Evolutionary conservation across 2,797 vertebrate species (phyloP).

Genomic region (Lophotriccus pileatus): DNA sequence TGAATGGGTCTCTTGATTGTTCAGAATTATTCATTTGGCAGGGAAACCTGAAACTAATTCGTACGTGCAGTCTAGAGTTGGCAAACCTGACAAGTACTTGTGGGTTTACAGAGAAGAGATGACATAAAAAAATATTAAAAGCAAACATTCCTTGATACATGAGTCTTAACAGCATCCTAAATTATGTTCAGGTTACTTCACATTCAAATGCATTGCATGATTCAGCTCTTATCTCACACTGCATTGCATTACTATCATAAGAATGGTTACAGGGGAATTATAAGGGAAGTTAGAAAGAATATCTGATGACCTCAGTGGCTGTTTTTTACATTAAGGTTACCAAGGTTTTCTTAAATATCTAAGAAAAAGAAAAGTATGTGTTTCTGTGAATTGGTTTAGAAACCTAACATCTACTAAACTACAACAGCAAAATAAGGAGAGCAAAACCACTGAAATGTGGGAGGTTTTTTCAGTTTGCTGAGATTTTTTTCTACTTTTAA

Average conservation of each 20-base stretch:
- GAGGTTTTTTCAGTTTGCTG: not conserved
- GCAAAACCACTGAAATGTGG: not conserved
- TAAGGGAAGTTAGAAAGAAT: not conserved
- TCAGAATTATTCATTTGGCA: not conserved
- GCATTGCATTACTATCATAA: not conserved
- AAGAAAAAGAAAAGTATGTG: not conserved
- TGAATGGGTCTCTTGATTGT: constrained; percentile 14
- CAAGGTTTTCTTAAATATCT: not conserved
- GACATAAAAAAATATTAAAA: constrained; percentile 7
- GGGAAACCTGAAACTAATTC: constrained; percentile 36
- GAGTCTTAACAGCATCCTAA: not conserved
- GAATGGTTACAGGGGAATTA: not conserved
- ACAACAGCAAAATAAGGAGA: not conserved
- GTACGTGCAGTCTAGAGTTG: not conserved
- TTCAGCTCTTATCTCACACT: not conserved
- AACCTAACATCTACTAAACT: not conserved
- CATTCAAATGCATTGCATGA: not conserved
- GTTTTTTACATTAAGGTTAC: not conserved
- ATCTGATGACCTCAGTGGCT: not conserved
- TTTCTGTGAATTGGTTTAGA: not conserved
- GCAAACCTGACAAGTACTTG: constrained; percentile 20
- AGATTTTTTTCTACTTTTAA: not conserved
- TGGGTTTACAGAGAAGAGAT: not conserved
- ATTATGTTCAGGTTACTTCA: not conserved
- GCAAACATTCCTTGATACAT: not conserved